These are phyloP conservation scores for Ectropis grisescens DNA, from an alignment of 1,140 invertebrate species.

Conservation along the genomic window DNA sequence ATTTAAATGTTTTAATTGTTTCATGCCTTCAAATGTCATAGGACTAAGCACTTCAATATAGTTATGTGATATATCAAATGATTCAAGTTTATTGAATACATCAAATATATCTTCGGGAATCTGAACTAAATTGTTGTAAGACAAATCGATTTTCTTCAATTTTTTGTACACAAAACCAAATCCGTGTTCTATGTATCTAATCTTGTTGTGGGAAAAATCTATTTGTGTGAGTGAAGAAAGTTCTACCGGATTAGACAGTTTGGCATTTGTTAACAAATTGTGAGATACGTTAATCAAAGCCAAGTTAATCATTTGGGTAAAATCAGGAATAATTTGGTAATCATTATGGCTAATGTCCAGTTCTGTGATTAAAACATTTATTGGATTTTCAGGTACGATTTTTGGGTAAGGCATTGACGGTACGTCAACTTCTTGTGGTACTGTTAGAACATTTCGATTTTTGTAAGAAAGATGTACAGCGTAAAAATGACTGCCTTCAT, in stretches of 20 bases:
- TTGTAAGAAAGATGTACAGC: no score
- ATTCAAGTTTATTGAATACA: constrained; percentile 11
- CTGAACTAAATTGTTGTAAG: constrained; percentile 23
- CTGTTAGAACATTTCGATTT: no score
- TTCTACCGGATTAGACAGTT: constrained; percentile 13
- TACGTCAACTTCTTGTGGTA: no score
- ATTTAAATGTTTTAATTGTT: constrained; percentile 18
- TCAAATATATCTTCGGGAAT: constrained; percentile 23
- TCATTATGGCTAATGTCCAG: no score
- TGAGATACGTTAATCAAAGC: constrained; percentile 18
- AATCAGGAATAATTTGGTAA: no score
- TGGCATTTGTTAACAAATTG: constrained; percentile 18
- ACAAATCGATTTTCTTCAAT: constrained; percentile 21
- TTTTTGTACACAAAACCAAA: constrained; percentile 4
- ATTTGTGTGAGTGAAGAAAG: constrained; percentile 16
- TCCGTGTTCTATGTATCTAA: constrained; percentile 11
- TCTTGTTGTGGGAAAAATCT: constrained; percentile 31
- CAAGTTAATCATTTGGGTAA: no score
- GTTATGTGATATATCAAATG: constrained; percentile 34
- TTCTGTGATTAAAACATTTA: no score
- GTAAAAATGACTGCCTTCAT: no score
- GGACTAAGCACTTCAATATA: constrained; percentile 15
- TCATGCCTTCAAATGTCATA: constrained; percentile 26
- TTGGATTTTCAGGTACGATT: no score
- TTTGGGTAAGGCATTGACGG: no score